Conservation (phyloP, 2,797 vertebrate genomes). For the Trichosurus vulpecula region DNA sequence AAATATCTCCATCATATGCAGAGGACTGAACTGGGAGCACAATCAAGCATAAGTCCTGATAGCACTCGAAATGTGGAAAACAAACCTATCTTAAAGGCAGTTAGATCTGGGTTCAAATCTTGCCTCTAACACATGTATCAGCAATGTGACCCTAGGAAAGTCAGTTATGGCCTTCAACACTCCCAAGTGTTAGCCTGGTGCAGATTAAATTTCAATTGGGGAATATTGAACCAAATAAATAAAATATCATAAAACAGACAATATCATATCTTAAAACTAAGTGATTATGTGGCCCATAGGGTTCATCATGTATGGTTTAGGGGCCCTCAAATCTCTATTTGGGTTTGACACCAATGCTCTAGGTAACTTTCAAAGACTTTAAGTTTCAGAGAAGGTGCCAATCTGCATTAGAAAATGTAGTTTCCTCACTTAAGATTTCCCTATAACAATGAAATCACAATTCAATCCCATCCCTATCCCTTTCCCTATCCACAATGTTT, state of each 20-base stretch:
- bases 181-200: neutral
- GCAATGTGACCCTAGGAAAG: neutral
- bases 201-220: neutral
- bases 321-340: neutral
- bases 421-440: neutral
- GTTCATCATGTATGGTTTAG: neutral
- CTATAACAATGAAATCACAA: neutral
- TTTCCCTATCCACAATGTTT: neutral
- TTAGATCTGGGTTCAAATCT: neutral
- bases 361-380: neutral
- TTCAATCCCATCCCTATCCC: neutral
- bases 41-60: too few species aligned
- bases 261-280: neutral
- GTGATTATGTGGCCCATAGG: neutral
- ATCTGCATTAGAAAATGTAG: neutral
- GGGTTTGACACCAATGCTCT: neutral
- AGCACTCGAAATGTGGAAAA: neutral
- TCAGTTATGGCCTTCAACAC: neutral
- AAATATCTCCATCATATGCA: too few species aligned
- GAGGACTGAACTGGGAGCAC: too few species aligned
- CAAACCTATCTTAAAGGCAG: neutral
- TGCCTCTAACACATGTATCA: neutral
- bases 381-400: neutral
- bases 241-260: neutral
- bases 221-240: neutral